These are phyloP conservation scores for Dissostichus mawsoni DNA, from an alignment of 2,113 vertebrate species.

Conservation along the genomic window DNA sequence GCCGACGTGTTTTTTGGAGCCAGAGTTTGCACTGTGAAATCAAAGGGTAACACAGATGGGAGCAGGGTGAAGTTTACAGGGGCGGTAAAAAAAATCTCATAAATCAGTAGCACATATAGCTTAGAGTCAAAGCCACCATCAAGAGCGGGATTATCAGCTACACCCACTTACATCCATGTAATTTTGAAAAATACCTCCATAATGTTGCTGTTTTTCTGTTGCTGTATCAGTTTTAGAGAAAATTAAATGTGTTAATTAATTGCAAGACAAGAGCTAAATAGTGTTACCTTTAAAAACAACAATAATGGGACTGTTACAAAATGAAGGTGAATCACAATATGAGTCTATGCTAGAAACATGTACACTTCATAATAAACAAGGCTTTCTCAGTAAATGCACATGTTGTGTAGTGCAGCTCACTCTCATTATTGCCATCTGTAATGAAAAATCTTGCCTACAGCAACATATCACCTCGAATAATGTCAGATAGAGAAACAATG, in stretches of 20 bases:
- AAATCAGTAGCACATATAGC: slow-evolving; percentile 52
- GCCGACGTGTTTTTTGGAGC: slow-evolving; percentile 42
- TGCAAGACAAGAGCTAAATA: slow-evolving; percentile 19
- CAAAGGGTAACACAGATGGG: slow-evolving; percentile 66
- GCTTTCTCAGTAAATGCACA: slow-evolving; percentile 31
- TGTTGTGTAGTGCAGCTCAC: slow-evolving; percentile 17
- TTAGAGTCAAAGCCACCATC: slow-evolving; percentile 50
- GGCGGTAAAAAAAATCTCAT: slow-evolving; percentile 49
- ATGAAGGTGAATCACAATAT: slow-evolving; percentile 37
- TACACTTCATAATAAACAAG: slow-evolving; percentile 28
- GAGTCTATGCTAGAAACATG: slow-evolving; percentile 40
- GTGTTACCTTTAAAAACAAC: slow-evolving; percentile 12
- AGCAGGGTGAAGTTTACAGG: slow-evolving; percentile 42
- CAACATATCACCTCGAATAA: slow-evolving; percentile 40
- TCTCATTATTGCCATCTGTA: slow-evolving; percentile 34
- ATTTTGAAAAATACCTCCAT: slow-evolving; percentile 37
- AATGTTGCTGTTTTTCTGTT: slow-evolving; percentile 7
- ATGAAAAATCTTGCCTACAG: slow-evolving; percentile 45
- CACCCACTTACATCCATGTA: slow-evolving; percentile 51
- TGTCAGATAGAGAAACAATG: slow-evolving; percentile 32
- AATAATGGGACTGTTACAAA: not conserved
- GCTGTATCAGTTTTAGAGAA: not conserved
- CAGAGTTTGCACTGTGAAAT: slow-evolving; percentile 60
- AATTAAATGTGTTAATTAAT: slow-evolving; percentile 19
- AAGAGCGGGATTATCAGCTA: slow-evolving; percentile 56